A percentile compares a stretch with the other conserved stretches of the same genome.
Conservation (phyloP, 2,888 invertebrate species). For the Pollenia angustigena region DNA sequence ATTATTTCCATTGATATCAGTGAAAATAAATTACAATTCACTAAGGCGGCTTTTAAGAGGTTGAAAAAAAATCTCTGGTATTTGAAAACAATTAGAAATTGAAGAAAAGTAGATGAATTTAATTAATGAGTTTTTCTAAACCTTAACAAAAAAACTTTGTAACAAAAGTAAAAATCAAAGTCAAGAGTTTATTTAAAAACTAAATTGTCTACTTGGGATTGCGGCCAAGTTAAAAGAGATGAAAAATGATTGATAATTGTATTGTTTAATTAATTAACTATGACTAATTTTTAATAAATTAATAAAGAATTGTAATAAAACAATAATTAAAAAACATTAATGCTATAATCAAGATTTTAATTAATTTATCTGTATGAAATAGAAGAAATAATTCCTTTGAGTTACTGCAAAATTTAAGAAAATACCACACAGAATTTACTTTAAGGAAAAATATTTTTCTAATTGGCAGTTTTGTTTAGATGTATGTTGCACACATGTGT, state of each 20-base stretch:
- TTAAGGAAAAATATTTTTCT: conserved; percentile 5
- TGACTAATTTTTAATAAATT: conserved; percentile 29
- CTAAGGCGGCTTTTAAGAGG: not conserved
- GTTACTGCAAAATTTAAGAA: not conserved
- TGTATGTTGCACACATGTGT: conserved; percentile 24
- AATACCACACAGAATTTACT: not conserved
- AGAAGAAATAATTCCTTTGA: not conserved
- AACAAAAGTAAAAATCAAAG: conserved; percentile 12
- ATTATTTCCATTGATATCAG: conserved; percentile 18
- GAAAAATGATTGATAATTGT: conserved; percentile 52
- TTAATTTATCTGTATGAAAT: not conserved
- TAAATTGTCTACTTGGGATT: not conserved
- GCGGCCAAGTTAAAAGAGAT: conserved; percentile 32
- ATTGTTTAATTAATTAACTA: conserved; percentile 33
- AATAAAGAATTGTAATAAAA: not conserved
- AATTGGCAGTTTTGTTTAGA: not conserved
- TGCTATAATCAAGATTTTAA: no score
- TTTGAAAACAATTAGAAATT: conserved; percentile 38
- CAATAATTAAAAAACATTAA: not conserved
- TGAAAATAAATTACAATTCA: conserved; percentile 4
- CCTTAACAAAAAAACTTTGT: conserved; percentile 15
- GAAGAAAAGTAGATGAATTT: conserved; percentile 22
- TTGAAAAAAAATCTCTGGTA: not conserved
- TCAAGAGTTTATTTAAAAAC: not conserved
- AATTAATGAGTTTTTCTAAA: conserved; percentile 48